Evolutionary conservation across 2,113 vertebrate species (phyloP).

Genomic region (Mesocricetus auratus): DNA sequence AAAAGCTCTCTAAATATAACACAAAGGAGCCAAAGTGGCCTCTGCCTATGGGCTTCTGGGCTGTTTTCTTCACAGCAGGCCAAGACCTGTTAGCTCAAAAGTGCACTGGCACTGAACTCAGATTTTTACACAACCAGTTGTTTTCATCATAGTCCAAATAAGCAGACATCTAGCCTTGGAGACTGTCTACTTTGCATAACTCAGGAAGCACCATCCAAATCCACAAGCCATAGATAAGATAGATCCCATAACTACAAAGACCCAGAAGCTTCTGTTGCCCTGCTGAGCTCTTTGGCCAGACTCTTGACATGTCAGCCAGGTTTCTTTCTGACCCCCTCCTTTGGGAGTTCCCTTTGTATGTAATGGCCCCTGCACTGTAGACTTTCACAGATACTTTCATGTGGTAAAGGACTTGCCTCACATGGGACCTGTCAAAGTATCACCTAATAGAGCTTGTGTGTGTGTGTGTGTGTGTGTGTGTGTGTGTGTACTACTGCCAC

Average conservation of each 20-base stretch:
- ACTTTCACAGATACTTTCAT: not conserved
- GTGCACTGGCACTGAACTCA: not conserved
- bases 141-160: not conserved
- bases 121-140: not conserved
- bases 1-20: not conserved
- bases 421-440: not conserved
- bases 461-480: not conserved
- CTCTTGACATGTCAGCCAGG: not conserved
- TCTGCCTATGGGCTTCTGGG: not conserved
- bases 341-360: not conserved
- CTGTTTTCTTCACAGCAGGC: not conserved
- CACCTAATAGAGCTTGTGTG: not conserved
- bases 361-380: not conserved
- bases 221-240: not conserved
- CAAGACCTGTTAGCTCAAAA: not conserved
- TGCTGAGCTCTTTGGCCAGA: not conserved
- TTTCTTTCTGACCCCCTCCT: not conserved
- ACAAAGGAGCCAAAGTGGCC: not conserved
- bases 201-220: not conserved
- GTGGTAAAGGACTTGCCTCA: too few species aligned
- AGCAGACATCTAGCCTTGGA: not conserved
- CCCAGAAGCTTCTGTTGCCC: not conserved
- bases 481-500: constrained; percentile 21
- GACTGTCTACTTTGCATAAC: not conserved
- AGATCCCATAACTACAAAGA: not conserved